These are phyloP conservation scores for Drosophila picticornis DNA, from an alignment of 2,888 invertebrate genomes.

Conservation along the genomic window DNA sequence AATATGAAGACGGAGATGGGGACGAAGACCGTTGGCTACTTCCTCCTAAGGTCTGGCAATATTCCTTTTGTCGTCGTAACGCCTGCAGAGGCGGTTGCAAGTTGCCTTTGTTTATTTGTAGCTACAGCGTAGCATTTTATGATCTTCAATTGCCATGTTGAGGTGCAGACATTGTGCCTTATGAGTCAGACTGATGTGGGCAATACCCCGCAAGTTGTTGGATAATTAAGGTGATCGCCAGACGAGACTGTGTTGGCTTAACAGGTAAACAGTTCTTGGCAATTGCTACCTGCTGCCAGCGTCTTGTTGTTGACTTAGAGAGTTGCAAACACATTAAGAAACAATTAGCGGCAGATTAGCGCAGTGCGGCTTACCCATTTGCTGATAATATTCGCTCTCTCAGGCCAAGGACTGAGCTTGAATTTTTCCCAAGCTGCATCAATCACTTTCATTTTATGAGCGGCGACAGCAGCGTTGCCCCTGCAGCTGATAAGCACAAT, in stretches of 20 bases:
- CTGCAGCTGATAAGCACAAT: conserved; percentile 42
- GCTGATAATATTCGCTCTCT: conserved; percentile 30
- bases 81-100: conserved; percentile 43
- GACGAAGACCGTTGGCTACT: conserved; percentile 48
- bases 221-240: conserved; percentile 46
- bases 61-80: conserved; percentile 66
- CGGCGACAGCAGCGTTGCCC: conserved; percentile 38
- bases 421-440: conserved; percentile 32
- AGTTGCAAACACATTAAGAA: conserved; percentile 72
- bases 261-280: conserved; percentile 39
- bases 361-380: conserved; percentile 28
- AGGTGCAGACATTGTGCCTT: conserved; percentile 29
- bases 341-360: conserved; percentile 76
- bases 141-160: conserved; percentile 57
- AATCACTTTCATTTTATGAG: conserved; percentile 72
- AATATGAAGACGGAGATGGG: conserved; percentile 29
- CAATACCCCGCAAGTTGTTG: conserved; percentile 12
- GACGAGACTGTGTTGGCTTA: conserved; percentile 31
- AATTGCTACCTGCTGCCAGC: conserved; percentile 14
- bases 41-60: conserved; percentile 55
- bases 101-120: conserved; percentile 31
- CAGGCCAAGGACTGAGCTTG: conserved; percentile 22
- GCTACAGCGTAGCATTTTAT: conserved; percentile 47
- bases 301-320: conserved; percentile 35
- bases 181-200: conserved; percentile 60